phyloP scores from a whole-genome alignment of 2,888 invertebrate species.

The Mythimna vitellina region DNA sequence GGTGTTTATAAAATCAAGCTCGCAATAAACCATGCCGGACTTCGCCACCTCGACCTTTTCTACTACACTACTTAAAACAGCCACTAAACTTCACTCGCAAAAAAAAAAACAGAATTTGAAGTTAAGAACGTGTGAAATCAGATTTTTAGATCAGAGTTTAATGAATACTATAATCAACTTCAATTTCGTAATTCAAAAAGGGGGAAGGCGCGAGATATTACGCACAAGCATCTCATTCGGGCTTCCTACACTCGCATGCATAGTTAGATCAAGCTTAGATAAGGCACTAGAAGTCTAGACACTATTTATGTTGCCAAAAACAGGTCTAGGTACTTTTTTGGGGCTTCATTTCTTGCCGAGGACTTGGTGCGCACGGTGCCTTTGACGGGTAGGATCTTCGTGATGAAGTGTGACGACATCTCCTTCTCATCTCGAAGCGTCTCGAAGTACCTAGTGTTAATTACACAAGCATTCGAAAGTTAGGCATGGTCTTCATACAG shows the following conservation, averaged over 20 bases:
- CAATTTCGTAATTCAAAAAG: background rate
- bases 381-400: background rate
- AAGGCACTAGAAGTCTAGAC: conserved; percentile 11
- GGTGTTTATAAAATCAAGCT: too few relatives aligned
- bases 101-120: too few relatives aligned
- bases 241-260: conserved; percentile 14
- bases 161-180: background rate
- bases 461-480: conserved; percentile 35
- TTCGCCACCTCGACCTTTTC: too few relatives aligned
- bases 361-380: background rate
- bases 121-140: too few relatives aligned
- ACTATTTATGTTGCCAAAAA: conserved; percentile 28
- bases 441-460: conserved; percentile 47
- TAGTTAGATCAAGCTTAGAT: conserved; percentile 7
- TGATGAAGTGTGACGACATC: background rate
- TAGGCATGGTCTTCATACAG: conserved; percentile 32
- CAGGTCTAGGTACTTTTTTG: conserved; percentile 36
- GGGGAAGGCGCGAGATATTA: background rate
- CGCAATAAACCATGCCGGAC: too few relatives aligned
- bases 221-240: background rate
- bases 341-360: background rate
- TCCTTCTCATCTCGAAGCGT: background rate
- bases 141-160: too few relatives aligned
- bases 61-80: too few relatives aligned
- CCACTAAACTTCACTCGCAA: too few relatives aligned